Evolutionary conservation across 2,797 vertebrate genomes (phyloP).

Genomic region (Calcarius lapponicus): DNA sequence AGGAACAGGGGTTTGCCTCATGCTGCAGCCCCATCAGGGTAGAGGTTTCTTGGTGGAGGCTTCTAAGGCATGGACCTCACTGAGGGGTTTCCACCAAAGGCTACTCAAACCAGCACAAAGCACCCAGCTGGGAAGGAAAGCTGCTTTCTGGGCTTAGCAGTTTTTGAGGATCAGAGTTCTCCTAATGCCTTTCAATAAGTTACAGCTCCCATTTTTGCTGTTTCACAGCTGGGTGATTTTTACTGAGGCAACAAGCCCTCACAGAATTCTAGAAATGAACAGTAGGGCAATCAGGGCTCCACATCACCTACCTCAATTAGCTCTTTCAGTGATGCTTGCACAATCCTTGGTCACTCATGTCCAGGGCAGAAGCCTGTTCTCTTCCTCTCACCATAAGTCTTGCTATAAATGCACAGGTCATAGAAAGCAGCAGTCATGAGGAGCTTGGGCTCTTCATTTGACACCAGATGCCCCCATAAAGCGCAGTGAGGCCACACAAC

Average conservation of each 20-base stretch:
- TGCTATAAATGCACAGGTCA: background rate
- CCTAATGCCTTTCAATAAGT: background rate
- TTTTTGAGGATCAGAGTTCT: background rate
- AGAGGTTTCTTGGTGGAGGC: background rate
- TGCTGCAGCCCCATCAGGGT: background rate
- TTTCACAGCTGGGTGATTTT: background rate
- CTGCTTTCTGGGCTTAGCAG: background rate
- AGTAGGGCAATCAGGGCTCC: background rate
- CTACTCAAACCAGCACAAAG: background rate
- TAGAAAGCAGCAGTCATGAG: background rate
- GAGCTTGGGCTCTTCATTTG: background rate
- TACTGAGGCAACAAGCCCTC: background rate
- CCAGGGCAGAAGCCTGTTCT: background rate
- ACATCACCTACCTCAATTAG: background rate
- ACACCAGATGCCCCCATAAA: background rate
- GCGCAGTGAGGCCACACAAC: background rate
- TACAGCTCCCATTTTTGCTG: background rate
- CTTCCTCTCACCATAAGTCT: background rate
- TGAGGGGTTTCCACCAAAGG: background rate
- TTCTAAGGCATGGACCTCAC: accelerated
- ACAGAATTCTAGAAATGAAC: background rate
- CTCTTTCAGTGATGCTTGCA: background rate
- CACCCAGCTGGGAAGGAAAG: background rate
- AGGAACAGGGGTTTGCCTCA: background rate
- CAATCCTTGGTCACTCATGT: background rate